Evolutionary conservation across 2,888 invertebrate genomes (phyloP).

Genomic region (Heliconius cydno): DNA sequence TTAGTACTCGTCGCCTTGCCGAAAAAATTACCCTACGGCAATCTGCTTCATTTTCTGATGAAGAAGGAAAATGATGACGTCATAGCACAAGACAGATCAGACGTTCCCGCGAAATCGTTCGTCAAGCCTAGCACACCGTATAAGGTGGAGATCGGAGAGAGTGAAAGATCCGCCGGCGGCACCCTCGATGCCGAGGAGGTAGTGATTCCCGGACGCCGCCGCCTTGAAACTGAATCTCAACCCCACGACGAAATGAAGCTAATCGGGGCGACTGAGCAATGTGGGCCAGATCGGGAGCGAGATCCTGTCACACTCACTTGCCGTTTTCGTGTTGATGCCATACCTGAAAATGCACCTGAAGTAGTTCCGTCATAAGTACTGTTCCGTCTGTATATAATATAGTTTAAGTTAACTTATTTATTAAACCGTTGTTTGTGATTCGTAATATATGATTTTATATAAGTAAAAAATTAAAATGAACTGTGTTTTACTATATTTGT

Average conservation of each 20-base stretch:
- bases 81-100: slow-evolving; percentile 68
- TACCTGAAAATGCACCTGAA: slow-evolving; percentile 56
- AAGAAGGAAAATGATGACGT: slow-evolving; percentile 52
- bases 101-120: slow-evolving; percentile 80
- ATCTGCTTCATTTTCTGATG: slow-evolving; percentile 53
- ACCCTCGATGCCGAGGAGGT: slow-evolving; percentile 61
- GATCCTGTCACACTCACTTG: slow-evolving; percentile 87
- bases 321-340: slow-evolving; percentile 51
- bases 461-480: slow-evolving; percentile 40
- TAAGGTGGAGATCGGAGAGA: slow-evolving; percentile 84
- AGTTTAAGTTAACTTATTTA: slow-evolving; percentile 61
- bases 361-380: slow-evolving; percentile 61
- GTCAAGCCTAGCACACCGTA: slow-evolving; percentile 88
- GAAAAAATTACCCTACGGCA: slow-evolving; percentile 55
- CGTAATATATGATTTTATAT: slow-evolving; percentile 44
- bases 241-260: slow-evolving; percentile 75
- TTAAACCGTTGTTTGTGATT: slow-evolving; percentile 37
- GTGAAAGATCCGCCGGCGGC: slow-evolving; percentile 58
- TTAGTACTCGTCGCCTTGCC: slow-evolving; percentile 86
- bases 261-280: slow-evolving; percentile 88
- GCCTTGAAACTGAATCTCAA: slow-evolving; percentile 58
- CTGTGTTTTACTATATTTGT: slow-evolving; percentile 4
- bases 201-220: slow-evolving; percentile 68
- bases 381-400: slow-evolving; percentile 42
- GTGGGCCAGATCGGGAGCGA: slow-evolving; percentile 88